Conservation (phyloP, 2,113 vertebrate species). For the Eretmochelys imbricata region DNA sequence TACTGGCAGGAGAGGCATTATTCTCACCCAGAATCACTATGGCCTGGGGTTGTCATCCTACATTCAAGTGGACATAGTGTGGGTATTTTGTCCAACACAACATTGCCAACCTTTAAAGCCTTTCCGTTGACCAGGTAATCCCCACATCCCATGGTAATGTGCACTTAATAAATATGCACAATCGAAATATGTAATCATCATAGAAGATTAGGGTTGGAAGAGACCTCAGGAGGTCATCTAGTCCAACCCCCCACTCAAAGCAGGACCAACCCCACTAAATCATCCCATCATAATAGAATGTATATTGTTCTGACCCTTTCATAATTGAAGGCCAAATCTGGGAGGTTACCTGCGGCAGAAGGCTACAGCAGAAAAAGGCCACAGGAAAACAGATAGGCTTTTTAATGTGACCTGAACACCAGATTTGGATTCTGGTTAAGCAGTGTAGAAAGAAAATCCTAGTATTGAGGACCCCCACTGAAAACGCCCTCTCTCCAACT, state of each 20-base stretch:
- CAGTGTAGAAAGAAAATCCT: background rate
- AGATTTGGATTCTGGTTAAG: background rate
- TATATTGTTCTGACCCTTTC: background rate
- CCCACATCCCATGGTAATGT: accelerated
- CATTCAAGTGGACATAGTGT: background rate
- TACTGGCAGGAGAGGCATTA: background rate
- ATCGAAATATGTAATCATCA: background rate
- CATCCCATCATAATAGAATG: background rate
- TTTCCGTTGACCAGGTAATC: background rate
- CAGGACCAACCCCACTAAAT: too few species aligned
- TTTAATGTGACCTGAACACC: background rate
- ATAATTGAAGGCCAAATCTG: background rate
- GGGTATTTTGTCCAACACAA: background rate
- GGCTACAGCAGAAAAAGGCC: background rate
- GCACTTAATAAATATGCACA: accelerated
- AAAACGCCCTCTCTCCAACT: background rate
- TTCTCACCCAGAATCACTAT: background rate
- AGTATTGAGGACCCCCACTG: background rate
- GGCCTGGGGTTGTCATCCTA: background rate
- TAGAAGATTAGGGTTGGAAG: too few species aligned
- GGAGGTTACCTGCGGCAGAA: background rate
- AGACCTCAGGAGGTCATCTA: too few species aligned
- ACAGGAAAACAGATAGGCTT: background rate
- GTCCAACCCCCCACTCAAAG: too few species aligned
- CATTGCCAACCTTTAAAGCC: background rate